Evolutionary conservation across 2,888 invertebrate genomes (phyloP).

Genomic region (Philopedon plagiatum): DNA sequence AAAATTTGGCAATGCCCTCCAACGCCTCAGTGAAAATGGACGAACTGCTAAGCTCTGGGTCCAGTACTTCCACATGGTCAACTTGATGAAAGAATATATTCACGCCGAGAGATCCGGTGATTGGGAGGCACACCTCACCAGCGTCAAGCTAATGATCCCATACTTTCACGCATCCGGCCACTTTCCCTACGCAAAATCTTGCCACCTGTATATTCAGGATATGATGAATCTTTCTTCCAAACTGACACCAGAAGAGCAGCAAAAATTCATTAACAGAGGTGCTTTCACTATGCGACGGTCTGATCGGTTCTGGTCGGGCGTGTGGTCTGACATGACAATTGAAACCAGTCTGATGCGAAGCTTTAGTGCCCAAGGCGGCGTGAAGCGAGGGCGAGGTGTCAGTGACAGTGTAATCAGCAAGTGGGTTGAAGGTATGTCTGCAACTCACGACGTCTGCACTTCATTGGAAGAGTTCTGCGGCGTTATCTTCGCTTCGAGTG

Average conservation of each 20-base stretch:
- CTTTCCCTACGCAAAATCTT: constrained; percentile 57
- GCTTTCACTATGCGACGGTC: constrained; percentile 62
- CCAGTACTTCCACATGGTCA: background rate
- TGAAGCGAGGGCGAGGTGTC: constrained; percentile 35
- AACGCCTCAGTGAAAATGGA: too few relatives aligned
- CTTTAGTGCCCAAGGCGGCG: constrained; percentile 64
- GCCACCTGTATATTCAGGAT: constrained; percentile 58
- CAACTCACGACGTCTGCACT: too few relatives aligned
- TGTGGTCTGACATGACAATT: constrained; percentile 64
- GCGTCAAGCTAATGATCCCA: constrained; percentile 63
- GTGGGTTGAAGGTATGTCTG: too few relatives aligned
- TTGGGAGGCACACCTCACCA: constrained; percentile 63
- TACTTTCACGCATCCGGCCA: constrained; percentile 59
- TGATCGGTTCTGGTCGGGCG: constrained; percentile 64
- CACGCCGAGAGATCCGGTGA: constrained; percentile 65
- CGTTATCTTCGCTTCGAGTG: constrained; percentile 54
- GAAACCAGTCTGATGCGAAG: constrained; percentile 59
- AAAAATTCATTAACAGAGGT: constrained; percentile 59
- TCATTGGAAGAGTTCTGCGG: too few relatives aligned
- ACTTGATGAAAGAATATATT: constrained; percentile 62
- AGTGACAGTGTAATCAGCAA: too few relatives aligned
- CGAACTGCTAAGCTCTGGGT: too few relatives aligned
- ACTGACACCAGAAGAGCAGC: constrained; percentile 55
- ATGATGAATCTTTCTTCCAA: constrained; percentile 44
- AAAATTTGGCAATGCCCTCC: too few relatives aligned